Percentiles rank a stretch among this genome's conserved stretches.
phyloP scores from a whole-genome alignment of 1,140 invertebrate genomes.

The Prorops nasuta region DNA sequence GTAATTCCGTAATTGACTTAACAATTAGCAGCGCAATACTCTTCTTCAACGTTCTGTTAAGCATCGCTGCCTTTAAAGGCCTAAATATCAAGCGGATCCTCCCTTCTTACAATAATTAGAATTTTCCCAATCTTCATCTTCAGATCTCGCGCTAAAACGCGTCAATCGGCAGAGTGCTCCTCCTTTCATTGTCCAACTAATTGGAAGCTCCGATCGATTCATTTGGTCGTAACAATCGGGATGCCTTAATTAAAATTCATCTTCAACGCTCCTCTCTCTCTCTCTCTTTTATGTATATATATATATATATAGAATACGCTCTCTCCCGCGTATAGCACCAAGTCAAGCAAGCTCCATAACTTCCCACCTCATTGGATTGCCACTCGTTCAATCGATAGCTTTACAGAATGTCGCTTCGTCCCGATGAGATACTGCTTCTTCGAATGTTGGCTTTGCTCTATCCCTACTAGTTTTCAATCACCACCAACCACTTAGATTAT shows the following conservation, averaged over 20 bases:
- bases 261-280: too few relatives aligned
- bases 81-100: constrained; percentile 17
- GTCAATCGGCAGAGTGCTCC: too few relatives aligned
- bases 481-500: too few relatives aligned
- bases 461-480: too few relatives aligned
- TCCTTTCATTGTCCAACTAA: constrained; percentile 29
- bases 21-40: constrained; percentile 29
- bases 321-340: not conserved
- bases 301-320: too few relatives aligned
- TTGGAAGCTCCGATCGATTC: constrained; percentile 32
- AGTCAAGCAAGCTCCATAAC: not conserved
- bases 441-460: too few relatives aligned
- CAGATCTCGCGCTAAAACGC: too few relatives aligned
- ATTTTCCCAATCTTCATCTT: constrained; percentile 12
- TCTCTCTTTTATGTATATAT: too few relatives aligned
- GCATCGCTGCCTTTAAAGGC: constrained; percentile 5
- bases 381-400: too few relatives aligned
- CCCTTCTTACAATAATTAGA: constrained; percentile 27
- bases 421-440: too few relatives aligned
- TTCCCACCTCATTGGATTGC: not conserved
- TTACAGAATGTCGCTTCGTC: too few relatives aligned
- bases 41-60: constrained; percentile 1
- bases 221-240: constrained; percentile 26
- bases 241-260: constrained; percentile 36
- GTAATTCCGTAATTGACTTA: constrained; percentile 38